These are phyloP conservation scores for Chaetogeoica ovagalla DNA, from an alignment of 2,888 invertebrate genomes.

Conservation along the genomic window DNA sequence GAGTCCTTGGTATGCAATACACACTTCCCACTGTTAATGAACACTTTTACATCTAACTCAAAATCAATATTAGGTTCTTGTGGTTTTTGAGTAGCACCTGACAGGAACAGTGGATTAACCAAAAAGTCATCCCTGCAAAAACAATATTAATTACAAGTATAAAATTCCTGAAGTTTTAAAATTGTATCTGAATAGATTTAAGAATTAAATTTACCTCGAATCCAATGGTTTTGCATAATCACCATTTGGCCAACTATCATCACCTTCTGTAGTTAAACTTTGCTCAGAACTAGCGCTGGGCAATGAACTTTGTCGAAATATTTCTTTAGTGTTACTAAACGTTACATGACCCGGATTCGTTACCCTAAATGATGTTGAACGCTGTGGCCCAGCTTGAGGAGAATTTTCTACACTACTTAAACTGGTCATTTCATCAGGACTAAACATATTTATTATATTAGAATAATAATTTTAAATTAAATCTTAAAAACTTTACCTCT, in stretches of 20 bases:
- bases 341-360: constrained; percentile 40
- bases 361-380: constrained; percentile 34
- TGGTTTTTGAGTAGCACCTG: constrained; percentile 60
- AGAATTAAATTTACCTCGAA: constrained; percentile 28
- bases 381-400: constrained; percentile 42
- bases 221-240: constrained; percentile 25
- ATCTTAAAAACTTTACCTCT: constrained; percentile 26
- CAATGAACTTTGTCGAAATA: constrained; percentile 72
- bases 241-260: constrained; percentile 51
- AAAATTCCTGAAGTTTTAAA: too few species aligned
- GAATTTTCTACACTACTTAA: constrained; percentile 50
- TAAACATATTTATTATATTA: constrained; percentile 18
- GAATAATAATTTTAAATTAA: not conserved
- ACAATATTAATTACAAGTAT: not conserved
- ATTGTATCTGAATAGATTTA: not conserved
- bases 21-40: constrained; percentile 95
- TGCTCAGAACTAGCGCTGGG: constrained; percentile 73
- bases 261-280: constrained; percentile 60
- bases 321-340: constrained; percentile 50
- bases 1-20: constrained; percentile 90
- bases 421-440: constrained; percentile 36
- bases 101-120: constrained; percentile 26
- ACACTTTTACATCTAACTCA: constrained; percentile 92
- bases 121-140: constrained; percentile 43
- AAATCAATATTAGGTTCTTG: constrained; percentile 93